Percentiles rank a stretch among this genome's conserved stretches.
These are phyloP conservation scores for Cerastis rubricosa DNA, from an alignment of 2,888 invertebrate species.

Conservation along the genomic window DNA sequence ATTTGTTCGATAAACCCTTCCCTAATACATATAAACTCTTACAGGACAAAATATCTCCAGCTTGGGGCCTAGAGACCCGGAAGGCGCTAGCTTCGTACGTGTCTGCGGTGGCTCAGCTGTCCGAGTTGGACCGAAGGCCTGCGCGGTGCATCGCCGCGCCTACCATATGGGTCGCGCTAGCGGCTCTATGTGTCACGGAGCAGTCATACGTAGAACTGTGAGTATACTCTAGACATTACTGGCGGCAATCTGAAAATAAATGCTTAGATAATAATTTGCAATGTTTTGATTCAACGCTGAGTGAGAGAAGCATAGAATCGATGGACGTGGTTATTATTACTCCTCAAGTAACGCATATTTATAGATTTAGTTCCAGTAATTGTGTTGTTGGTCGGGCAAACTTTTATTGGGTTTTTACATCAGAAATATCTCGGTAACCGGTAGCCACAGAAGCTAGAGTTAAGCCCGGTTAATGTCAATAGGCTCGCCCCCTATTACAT, in stretches of 20 bases:
- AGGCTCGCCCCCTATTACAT: too few relatives aligned
- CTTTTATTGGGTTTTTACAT: too few relatives aligned
- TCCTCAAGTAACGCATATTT: not conserved
- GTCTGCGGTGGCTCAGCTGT: conserved; percentile 94
- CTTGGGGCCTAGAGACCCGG: conserved; percentile 97
- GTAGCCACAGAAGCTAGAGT: too few relatives aligned
- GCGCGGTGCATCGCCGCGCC: conserved; percentile 95
- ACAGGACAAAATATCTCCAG: conserved; percentile 95
- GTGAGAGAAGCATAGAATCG: not conserved
- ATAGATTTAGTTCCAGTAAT: conserved; percentile 60
- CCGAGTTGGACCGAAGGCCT: conserved; percentile 94
- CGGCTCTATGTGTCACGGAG: conserved; percentile 98
- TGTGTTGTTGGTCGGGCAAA: too few relatives aligned
- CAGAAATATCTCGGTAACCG: too few relatives aligned
- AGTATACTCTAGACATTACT: conserved; percentile 58
- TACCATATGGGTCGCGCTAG: conserved; percentile 97
- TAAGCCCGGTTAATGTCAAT: too few relatives aligned
- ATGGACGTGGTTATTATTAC: not conserved
- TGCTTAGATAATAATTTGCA: not conserved
- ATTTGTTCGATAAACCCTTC: not conserved
- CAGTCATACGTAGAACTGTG: conserved; percentile 96
- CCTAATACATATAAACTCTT: conserved; percentile 40
- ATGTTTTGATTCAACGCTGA: not conserved
- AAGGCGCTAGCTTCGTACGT: conserved; percentile 97
- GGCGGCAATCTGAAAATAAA: not conserved